Base-by-base conservation (phyloP, 1,140 invertebrate species). In the Drosophila auraria region DNA sequence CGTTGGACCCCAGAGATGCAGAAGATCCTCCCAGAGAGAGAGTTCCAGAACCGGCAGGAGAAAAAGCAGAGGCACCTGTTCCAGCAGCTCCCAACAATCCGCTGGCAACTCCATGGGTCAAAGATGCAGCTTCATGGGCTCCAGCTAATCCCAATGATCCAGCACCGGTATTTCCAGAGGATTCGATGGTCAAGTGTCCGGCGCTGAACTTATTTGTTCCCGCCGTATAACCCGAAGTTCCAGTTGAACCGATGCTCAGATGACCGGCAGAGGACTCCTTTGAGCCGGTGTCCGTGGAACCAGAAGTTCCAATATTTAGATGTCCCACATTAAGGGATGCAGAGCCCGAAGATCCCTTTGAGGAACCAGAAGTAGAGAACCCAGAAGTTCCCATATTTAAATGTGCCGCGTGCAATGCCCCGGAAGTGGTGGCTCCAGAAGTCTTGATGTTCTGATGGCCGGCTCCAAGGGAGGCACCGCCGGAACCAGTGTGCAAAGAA, bases 281-380 rank as follows among this genome's bases (percentile, higher is more conserved):
- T 1, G 44, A 47, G 4, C 45, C 27, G 2, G 33, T 38, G 17
- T 56, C 36, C 20, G 9, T 12, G 25, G 33, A 58, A 14, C 42
- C 58, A 51, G 44, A 30, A 9, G 44, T 3, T 23, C 11, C 54
- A n/a, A 64, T 42, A 27, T 7, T 42, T 3, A 60, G 33, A 20
- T 64, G 33, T 15, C 61, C 65, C 8, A 49, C 17, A 20, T 15
- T 44, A 3, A 66, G 20, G 1, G 63, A 60, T 2, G 54, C 30
- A 9, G 63, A 66, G 8, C 63, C 56, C 1, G 42, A 61, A 36
- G 64, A 61, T 49, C n/a, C 57, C 20, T 38, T 61, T 0, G 58
- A 66, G 14, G 62, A 65, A 17, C 40, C 54, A 23, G 25, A 58
- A 5, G 27, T 44, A 8, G 30, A 8, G 5, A 49, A 62, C 20